These are phyloP conservation scores for Hystrix cristata DNA, from an alignment of 2,113 vertebrate species.

Conservation along the genomic window DNA sequence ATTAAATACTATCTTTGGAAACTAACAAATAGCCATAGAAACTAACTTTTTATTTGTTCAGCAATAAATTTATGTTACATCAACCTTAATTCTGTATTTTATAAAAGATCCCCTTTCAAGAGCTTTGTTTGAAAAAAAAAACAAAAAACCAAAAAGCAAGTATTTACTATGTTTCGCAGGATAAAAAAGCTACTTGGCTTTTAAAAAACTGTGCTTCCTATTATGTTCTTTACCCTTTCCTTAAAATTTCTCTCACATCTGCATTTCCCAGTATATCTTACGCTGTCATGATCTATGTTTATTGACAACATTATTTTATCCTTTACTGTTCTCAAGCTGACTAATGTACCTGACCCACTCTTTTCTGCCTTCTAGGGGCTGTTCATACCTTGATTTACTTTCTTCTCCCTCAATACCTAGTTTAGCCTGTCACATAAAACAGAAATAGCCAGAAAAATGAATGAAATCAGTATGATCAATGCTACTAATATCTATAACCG, in stretches of 20 bases:
- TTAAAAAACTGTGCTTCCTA: slow-evolving; percentile 20
- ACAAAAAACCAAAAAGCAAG: slow-evolving; percentile 61
- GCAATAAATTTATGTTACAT: slow-evolving; percentile 13
- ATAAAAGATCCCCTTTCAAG: slow-evolving; percentile 32
- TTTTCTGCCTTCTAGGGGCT: neutral
- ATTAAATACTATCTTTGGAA: slow-evolving; percentile 60
- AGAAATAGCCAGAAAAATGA: slow-evolving; percentile 47
- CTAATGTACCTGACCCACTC: neutral
- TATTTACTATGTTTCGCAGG: slow-evolving; percentile 58
- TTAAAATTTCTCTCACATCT: slow-evolving; percentile 9
- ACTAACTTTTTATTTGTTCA: slow-evolving; percentile 49
- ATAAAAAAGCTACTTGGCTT: slow-evolving; percentile 38
- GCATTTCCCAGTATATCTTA: neutral
- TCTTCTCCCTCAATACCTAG: slow-evolving; percentile 12
- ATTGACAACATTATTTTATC: neutral
- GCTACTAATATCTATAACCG: neutral
- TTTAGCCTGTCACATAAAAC: slow-evolving; percentile 13
- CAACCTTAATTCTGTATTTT: slow-evolving; percentile 57
- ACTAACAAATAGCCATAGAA: slow-evolving; percentile 48
- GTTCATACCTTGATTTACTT: neutral
- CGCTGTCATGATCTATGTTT: neutral
- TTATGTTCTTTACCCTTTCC: neutral
- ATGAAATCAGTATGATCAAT: slow-evolving; percentile 35
- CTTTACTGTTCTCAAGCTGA: slow-evolving; percentile 36
- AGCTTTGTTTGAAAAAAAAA: neutral